Evolutionary conservation across 1,140 invertebrate genomes (phyloP).

Genomic region (Drosophila ironensis): DNA sequence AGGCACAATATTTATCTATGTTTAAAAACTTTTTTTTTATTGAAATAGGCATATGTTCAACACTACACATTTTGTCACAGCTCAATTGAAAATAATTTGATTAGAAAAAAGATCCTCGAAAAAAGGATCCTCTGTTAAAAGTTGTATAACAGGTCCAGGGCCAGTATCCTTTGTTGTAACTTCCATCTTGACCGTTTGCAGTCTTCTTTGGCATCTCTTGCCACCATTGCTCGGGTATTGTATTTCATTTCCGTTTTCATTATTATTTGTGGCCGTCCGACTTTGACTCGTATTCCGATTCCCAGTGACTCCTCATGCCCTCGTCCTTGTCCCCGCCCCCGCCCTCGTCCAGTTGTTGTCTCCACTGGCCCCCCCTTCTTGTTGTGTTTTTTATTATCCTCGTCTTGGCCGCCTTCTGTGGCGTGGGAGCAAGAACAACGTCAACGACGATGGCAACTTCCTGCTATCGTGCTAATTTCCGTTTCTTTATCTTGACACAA

Average conservation of each 20-base stretch:
- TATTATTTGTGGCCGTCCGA: slow-evolving; percentile 74
- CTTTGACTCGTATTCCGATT: slow-evolving; percentile 53
- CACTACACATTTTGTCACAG: no score
- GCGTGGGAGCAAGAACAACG: slow-evolving; percentile 19
- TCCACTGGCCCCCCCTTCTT: slow-evolving; percentile 4
- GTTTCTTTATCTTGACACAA: slow-evolving; percentile 82
- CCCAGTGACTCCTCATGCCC: slow-evolving; percentile 25
- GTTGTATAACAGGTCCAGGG: no score
- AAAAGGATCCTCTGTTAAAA: no score
- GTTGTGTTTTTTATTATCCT: slow-evolving; percentile 5
- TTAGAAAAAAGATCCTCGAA: no score
- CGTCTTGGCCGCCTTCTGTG: slow-evolving; percentile 26
- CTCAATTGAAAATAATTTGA: no score
- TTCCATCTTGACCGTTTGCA: slow-evolving; percentile 23
- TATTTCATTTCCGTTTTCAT: slow-evolving; percentile 79
- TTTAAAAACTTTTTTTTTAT: no score
- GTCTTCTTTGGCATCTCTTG: slow-evolving; percentile 41
- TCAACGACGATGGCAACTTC: slow-evolving; percentile 76
- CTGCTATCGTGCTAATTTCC: slow-evolving; percentile 82
- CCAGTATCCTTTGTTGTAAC: neutral
- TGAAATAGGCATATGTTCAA: no score
- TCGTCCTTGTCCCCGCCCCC: slow-evolving; percentile 5
- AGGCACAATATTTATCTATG: no score
- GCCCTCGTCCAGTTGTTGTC: slow-evolving; percentile 17
- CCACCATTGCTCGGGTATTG: slow-evolving; percentile 65